A percentile compares a stretch with the other conserved stretches of the same genome.
Conservation (phyloP, 2,113 vertebrate genomes). For the Hippocampus mohnikei region DNA sequence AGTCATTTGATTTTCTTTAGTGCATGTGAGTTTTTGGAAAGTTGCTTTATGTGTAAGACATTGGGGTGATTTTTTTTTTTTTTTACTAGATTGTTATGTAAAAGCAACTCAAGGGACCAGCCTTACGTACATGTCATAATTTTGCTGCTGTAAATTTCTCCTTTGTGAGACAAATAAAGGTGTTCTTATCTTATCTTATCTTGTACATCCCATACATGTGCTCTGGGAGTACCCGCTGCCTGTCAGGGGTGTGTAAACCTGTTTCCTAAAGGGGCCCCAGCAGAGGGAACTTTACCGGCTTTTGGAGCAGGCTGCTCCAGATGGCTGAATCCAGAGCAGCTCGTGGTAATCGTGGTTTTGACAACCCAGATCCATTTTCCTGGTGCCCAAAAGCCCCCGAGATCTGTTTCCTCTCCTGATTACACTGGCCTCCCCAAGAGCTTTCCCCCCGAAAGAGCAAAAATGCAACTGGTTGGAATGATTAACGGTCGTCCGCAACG, state of each 20-base stretch:
- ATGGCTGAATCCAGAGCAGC: conserved; percentile 75
- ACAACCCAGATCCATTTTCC: conserved; percentile 77
- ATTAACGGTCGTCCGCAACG: conserved; percentile 59
- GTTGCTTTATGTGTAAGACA: background rate
- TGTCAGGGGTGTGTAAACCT: conserved; percentile 64
- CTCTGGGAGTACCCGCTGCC: conserved; percentile 51
- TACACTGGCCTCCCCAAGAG: conserved; percentile 65
- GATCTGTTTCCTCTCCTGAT: conserved; percentile 79
- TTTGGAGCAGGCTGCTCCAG: conserved; percentile 75
- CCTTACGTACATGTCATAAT: background rate
- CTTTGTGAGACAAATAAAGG: no score
- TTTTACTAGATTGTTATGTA: background rate
- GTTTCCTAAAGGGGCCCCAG: conserved; percentile 73
- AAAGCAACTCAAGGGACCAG: background rate
- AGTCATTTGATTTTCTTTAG: background rate
- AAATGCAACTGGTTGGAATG: conserved; percentile 55
- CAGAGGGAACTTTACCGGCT: conserved; percentile 65
- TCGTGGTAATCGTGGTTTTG: conserved; percentile 78
- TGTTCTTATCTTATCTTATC: no score
- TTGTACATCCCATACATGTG: conserved; percentile 30
- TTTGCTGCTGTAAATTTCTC: no score
- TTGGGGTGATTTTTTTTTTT: background rate
- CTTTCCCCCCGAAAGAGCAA: conserved; percentile 62
- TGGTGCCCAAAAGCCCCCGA: conserved; percentile 61
- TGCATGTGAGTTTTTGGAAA: background rate